Conservation (phyloP, 2,888 invertebrate species). For the Volucella zonaria region DNA sequence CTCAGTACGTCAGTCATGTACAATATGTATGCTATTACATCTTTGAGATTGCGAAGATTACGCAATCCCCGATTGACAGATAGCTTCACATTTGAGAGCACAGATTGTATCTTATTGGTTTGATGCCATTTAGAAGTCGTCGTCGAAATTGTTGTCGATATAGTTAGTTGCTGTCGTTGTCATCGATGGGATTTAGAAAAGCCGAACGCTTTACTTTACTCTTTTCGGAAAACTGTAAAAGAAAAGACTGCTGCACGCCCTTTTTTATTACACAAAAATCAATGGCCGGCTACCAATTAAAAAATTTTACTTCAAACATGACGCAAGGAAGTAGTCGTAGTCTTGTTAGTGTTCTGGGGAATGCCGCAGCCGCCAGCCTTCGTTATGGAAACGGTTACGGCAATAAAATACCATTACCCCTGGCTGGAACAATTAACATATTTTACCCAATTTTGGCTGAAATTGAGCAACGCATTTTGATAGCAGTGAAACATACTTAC, state of each 20-base stretch:
- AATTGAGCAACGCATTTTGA: conserved; percentile 28
- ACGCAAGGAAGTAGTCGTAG: no score
- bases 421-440: conserved; percentile 30
- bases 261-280: no score
- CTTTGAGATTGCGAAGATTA: conserved; percentile 41
- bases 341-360: no score
- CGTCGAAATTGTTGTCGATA: no score
- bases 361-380: no score
- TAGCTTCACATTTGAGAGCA: conserved; percentile 2
- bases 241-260: not conserved
- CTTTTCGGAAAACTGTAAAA: not conserved
- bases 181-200: not conserved
- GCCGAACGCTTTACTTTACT: not conserved
- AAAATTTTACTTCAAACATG: no score
- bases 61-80: conserved; percentile 59
- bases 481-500: not conserved
- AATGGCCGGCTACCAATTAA: no score
- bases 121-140: not conserved
- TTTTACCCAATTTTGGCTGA: conserved; percentile 21
- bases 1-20: conserved; percentile 28
- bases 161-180: no score
- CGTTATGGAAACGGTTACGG: conserved; percentile 18
- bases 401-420: conserved; percentile 42
- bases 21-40: not conserved
- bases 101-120: conserved; percentile 43